These are phyloP conservation scores for Melanerpes formicivorus DNA, from an alignment of 2,113 vertebrate species.

Conservation along the genomic window DNA sequence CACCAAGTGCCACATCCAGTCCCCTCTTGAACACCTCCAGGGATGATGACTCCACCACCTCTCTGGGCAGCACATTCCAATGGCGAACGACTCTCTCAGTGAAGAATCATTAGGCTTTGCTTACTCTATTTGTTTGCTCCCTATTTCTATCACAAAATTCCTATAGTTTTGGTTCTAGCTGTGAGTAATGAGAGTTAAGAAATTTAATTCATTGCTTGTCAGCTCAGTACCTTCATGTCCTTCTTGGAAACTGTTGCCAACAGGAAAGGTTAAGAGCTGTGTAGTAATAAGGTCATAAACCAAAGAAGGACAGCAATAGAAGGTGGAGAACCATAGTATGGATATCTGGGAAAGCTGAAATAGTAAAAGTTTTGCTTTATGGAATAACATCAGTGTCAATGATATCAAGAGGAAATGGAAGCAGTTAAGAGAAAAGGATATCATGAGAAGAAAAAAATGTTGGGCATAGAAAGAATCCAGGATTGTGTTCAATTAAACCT, in stretches of 20 bases:
- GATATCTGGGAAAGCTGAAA: constrained; percentile 20
- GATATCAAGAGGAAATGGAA: constrained; percentile 23
- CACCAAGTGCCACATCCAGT: too few relatives aligned
- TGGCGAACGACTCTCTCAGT: too few relatives aligned
- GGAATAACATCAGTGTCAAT: constrained; percentile 23
- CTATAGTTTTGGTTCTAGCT: background rate
- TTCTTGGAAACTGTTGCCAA: constrained; percentile 33
- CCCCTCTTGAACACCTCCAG: too few relatives aligned
- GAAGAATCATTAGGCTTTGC: background rate
- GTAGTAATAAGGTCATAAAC: constrained; percentile 45
- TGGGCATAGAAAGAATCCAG: background rate
- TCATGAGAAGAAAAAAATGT: constrained; percentile 10
- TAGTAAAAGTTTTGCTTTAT: constrained; percentile 18
- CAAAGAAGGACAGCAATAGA: constrained; percentile 26
- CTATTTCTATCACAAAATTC: background rate
- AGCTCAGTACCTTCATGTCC: background rate
- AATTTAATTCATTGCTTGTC: constrained; percentile 16
- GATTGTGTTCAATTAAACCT: background rate
- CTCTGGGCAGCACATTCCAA: too few relatives aligned
- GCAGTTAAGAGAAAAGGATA: constrained; percentile 10
- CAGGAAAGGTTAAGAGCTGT: constrained; percentile 44
- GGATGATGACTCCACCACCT: too few relatives aligned
- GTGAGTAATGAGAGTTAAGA: constrained; percentile 10
- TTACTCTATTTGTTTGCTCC: background rate
- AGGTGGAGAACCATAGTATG: constrained; percentile 27